phyloP scores from a whole-genome alignment of 2,888 invertebrate genomes.

The Sesamia inferens region DNA sequence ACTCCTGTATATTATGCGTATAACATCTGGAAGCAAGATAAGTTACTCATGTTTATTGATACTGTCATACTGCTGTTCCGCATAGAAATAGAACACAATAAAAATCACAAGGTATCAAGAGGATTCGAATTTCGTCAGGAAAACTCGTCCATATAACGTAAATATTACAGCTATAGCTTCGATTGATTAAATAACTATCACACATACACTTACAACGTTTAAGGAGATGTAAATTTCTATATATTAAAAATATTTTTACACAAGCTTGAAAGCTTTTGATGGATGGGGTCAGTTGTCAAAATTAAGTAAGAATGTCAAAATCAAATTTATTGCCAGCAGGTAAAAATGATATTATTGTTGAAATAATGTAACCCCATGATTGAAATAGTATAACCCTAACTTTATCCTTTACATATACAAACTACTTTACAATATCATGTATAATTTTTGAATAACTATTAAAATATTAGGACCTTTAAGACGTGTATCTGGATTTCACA shows the following conservation, averaged over 20 bases:
- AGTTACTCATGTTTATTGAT: constrained; percentile 73
- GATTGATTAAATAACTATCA: constrained; percentile 5
- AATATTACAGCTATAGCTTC: not conserved
- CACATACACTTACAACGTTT: constrained; percentile 64
- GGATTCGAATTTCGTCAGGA: constrained; percentile 37
- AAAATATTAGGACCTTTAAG: no score
- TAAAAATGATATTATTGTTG: not conserved
- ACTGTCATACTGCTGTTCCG: constrained; percentile 63
- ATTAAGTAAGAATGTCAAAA: constrained; percentile 42
- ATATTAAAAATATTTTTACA: constrained; percentile 58
- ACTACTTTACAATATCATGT: no score
- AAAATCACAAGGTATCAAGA: constrained; percentile 72
- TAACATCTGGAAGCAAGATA: constrained; percentile 77
- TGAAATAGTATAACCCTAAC: no score
- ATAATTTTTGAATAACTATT: no score
- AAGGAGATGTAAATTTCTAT: constrained; percentile 48
- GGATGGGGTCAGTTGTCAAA: constrained; percentile 70
- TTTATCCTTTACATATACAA: no score
- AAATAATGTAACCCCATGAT: no score
- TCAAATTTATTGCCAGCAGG: constrained; percentile 30
- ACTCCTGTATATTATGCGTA: constrained; percentile 70
- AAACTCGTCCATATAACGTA: not conserved
- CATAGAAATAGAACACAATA: constrained; percentile 82
- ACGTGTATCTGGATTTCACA: no score
- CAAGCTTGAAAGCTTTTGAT: constrained; percentile 59